Conservation (phyloP, 2,888 invertebrate species). For the Drosophila putrida region DNA sequence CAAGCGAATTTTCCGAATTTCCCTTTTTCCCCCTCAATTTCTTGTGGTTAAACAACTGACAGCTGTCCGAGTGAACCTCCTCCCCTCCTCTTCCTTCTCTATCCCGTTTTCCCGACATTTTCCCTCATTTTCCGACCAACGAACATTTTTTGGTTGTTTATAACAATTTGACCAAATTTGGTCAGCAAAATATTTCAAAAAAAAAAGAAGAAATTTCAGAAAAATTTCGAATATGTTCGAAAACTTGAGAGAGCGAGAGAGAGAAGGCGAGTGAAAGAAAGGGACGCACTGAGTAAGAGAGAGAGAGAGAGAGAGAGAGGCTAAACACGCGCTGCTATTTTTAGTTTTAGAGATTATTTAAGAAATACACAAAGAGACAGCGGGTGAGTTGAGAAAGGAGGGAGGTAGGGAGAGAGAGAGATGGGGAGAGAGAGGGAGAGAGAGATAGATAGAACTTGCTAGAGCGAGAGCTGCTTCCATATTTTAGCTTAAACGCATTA, state of each 20-base stretch:
- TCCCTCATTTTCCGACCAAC: neutral
- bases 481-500: slow-evolving; percentile 36
- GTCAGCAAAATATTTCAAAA: slow-evolving; percentile 64
- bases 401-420: neutral
- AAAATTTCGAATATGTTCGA: slow-evolving; percentile 49
- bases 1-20: slow-evolving; percentile 5
- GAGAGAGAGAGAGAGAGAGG: slow-evolving; percentile 11
- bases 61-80: slow-evolving; percentile 24
- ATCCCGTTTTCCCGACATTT: neutral
- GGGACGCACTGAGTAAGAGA: neutral
- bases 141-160: slow-evolving; percentile 55
- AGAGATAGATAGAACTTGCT: neutral
- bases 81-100: too few relatives aligned
- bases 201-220: slow-evolving; percentile 30
- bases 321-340: slow-evolving; percentile 79
- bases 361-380: slow-evolving; percentile 26
- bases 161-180: slow-evolving; percentile 76
- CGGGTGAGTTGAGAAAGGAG: neutral
- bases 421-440: neutral
- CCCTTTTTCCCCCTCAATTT: neutral
- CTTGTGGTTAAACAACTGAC: slow-evolving; percentile 34
- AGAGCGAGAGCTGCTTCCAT: slow-evolving; percentile 9
- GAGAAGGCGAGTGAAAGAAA: slow-evolving; percentile 15
- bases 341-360: slow-evolving; percentile 76
- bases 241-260: slow-evolving; percentile 6